Evolutionary conservation across 2,888 invertebrate genomes (phyloP).

Genomic region (Trichopoda pennipes): DNA sequence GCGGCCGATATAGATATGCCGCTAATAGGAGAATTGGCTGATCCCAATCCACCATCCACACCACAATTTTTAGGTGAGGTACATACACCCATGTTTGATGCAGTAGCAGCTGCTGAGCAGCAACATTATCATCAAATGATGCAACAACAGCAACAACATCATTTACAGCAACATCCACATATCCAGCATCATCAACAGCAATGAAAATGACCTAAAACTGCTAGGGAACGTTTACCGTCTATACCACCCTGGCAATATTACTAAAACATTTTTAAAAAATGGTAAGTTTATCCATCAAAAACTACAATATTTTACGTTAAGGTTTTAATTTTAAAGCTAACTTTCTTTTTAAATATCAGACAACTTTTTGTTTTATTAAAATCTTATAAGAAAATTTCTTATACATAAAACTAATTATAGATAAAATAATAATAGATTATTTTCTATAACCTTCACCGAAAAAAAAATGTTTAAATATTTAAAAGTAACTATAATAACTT

Average conservation of each 20-base stretch:
- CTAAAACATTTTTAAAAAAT: conserved; percentile 42
- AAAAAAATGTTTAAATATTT: conserved; percentile 36
- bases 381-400: conserved; percentile 22
- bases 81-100: conserved; percentile 79
- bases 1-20: conserved; percentile 78
- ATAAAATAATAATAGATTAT: conserved; percentile 1
- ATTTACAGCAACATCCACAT: conserved; percentile 71
- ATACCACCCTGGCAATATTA: conserved; percentile 76
- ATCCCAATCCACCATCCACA: conserved; percentile 77
- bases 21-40: conserved; percentile 76
- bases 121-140: conserved; percentile 76
- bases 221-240: conserved; percentile 64
- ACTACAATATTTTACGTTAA: conserved; percentile 1
- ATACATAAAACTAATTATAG: background rate
- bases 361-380: conserved; percentile 49
- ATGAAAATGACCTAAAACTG: conserved; percentile 73
- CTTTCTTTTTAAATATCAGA: conserved; percentile 21
- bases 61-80: conserved; percentile 78
- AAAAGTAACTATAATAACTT: conserved; percentile 17
- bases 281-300: background rate
- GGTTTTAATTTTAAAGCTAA: conserved; percentile 1
- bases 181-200: conserved; percentile 71
- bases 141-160: conserved; percentile 71
- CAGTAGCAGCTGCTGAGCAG: conserved; percentile 77
- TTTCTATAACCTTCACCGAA: conserved; percentile 21